These are phyloP conservation scores for Cathartes aura DNA, from an alignment of 2,113 vertebrate species.

Conservation along the genomic window DNA sequence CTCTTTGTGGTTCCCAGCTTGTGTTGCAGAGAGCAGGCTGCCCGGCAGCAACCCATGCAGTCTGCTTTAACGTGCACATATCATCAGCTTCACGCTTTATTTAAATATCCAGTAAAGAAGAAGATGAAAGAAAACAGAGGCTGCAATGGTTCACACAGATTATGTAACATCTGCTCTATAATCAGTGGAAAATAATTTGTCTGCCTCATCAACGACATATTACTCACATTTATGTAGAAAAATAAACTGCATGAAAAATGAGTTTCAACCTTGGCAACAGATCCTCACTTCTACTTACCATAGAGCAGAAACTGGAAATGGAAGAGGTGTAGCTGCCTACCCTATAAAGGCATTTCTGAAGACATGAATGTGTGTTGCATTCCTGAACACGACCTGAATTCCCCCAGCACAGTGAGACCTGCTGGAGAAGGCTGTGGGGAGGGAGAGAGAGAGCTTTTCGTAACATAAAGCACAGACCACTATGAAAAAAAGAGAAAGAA, in stretches of 20 bases:
- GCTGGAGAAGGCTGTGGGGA: neutral
- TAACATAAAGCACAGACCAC: neutral
- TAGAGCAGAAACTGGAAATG: neutral
- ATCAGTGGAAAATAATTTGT: conserved; percentile 1
- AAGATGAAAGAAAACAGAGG: conserved; percentile 3
- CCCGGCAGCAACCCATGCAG: neutral
- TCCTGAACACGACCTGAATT: neutral
- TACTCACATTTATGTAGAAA: neutral
- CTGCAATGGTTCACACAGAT: neutral
- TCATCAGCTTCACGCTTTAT: neutral
- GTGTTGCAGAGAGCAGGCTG: neutral
- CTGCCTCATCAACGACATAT: neutral
- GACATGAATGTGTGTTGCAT: neutral
- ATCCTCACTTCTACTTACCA: neutral
- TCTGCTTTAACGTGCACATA: neutral
- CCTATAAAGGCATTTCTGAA: neutral
- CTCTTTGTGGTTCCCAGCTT: neutral
- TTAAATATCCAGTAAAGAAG: neutral
- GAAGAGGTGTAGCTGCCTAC: neutral
- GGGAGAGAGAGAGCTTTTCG: neutral
- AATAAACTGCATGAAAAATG: neutral
- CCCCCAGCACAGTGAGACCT: neutral
- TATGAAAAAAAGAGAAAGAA: neutral
- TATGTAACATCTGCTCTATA: neutral
- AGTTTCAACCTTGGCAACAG: neutral